Conservation (phyloP, 2,113 vertebrate genomes). For the Strigops habroptila region DNA sequence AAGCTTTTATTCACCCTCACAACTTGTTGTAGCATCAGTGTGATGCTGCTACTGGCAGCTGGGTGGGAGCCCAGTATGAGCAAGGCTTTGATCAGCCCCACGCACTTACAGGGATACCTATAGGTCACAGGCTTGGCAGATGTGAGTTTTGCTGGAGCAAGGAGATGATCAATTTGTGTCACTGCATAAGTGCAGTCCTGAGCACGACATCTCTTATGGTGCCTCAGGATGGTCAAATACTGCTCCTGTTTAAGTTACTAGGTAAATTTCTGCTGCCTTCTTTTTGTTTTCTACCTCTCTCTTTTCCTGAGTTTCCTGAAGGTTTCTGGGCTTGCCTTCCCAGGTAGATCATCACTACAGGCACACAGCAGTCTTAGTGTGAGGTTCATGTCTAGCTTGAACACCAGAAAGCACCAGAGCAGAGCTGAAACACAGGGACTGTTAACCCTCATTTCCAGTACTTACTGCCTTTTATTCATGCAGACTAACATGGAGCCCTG, state of each 20-base stretch:
- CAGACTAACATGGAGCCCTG: neutral
- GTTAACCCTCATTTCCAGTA: neutral
- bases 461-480: neutral
- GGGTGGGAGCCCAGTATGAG: neutral
- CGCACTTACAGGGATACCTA: neutral
- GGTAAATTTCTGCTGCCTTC: neutral
- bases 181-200: neutral
- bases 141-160: neutral
- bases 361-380: neutral
- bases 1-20: neutral
- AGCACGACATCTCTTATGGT: neutral
- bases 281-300: neutral
- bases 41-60: neutral
- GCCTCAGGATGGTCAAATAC: neutral
- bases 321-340: neutral
- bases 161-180: neutral
- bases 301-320: neutral
- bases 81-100: neutral
- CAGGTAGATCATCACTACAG: neutral
- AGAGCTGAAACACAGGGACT: neutral
- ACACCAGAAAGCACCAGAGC: neutral
- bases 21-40: neutral
- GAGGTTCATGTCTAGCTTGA: neutral
- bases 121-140: neutral
- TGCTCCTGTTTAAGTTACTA: neutral